A percentile compares a stretch with the other conserved stretches of the same genome.
Conservation (phyloP, 2,888 invertebrate genomes). For the Thera obeliscata region DNA sequence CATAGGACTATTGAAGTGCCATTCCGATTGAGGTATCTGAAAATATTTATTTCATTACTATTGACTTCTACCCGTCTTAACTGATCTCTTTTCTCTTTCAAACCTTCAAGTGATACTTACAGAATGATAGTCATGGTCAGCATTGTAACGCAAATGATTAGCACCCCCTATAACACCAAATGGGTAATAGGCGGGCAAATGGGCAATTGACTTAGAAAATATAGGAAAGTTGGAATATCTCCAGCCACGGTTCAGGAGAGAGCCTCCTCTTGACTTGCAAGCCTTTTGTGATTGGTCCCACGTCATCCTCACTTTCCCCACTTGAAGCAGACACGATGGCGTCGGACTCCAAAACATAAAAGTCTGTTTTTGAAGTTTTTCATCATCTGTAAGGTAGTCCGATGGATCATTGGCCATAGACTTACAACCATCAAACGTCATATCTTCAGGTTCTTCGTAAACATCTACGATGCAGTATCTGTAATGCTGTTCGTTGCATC, state of each 20-base stretch:
- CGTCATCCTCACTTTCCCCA: conserved; percentile 64
- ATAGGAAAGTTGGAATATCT: conserved; percentile 64
- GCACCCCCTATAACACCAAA: conserved; percentile 15
- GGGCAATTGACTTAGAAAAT: conserved; percentile 1
- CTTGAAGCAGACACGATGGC: conserved; percentile 62
- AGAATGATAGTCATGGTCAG: conserved; percentile 16
- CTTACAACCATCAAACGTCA: conserved; percentile 55
- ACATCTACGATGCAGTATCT: conserved; percentile 73
- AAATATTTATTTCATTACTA: conserved; percentile 24
- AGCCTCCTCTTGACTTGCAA: conserved; percentile 54
- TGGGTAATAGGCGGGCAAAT: conserved; percentile 55
- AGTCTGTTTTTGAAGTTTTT: background rate
- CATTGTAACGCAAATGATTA: conserved; percentile 24
- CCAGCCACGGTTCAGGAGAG: conserved; percentile 72
- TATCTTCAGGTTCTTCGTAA: conserved; percentile 50
- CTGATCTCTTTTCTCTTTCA: background rate
- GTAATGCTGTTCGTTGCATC: conserved; percentile 65
- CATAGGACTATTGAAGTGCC: conserved; percentile 53
- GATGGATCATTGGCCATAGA: conserved; percentile 31
- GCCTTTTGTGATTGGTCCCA: conserved; percentile 61
- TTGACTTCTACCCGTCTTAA: background rate
- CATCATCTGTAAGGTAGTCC: background rate
- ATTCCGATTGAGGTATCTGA: conserved; percentile 62
- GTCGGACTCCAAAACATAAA: conserved; percentile 65
- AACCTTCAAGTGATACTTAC: conserved; percentile 14